Percentiles rank a stretch among this genome's conserved stretches.
Conservation (phyloP, 2,888 invertebrate genomes). For the Protophormia terraenovae region DNA sequence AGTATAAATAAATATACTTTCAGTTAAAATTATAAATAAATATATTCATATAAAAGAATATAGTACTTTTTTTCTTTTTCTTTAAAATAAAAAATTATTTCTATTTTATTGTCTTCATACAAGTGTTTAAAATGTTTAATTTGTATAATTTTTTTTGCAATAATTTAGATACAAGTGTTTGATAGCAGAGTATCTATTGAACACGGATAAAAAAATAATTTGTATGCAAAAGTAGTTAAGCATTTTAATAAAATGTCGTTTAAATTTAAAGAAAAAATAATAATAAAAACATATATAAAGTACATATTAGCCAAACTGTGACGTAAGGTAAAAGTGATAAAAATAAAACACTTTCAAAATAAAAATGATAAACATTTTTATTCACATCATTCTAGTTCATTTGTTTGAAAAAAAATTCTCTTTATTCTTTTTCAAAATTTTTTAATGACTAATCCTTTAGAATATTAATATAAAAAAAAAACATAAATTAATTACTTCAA, state of each 20-base stretch:
- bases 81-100: neutral
- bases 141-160: neutral
- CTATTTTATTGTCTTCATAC: neutral
- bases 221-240: slow-evolving; percentile 10
- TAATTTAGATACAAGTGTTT: neutral
- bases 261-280: neutral
- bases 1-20: no score
- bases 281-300: neutral
- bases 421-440: no score
- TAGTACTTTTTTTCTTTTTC: no score
- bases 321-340: neutral
- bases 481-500: neutral
- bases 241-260: neutral
- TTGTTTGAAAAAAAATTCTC: no score
- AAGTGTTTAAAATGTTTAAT: neutral
- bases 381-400: no score
- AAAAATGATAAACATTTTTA: neutral
- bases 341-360: neutral
- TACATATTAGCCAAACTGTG: neutral
- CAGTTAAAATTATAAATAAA: no score
- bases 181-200: neutral
- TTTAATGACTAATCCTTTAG: neutral
- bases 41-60: no score
- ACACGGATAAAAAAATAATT: neutral
- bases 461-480: neutral